Evolutionary conservation across 2,888 invertebrate genomes (phyloP), one percentile per base, ranked within the genome.

Genomic region (Coelopa pilipes): DNA sequence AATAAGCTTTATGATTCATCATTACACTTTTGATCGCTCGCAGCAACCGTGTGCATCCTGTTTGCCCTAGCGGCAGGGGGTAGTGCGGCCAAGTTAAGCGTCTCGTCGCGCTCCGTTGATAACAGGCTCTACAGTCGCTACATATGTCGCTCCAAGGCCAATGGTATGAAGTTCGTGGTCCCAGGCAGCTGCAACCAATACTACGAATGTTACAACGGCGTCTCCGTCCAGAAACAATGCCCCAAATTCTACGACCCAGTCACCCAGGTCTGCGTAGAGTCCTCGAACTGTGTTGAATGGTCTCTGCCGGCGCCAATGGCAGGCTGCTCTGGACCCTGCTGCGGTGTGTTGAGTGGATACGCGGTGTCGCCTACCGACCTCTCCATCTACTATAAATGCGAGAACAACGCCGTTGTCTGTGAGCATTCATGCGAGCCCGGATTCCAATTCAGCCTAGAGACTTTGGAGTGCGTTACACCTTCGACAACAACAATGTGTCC

Each of bases 141-240:
- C 65, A 78, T 86, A 10, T 86, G 85, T 67, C 76, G 76, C 19
- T 72, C 77, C 12, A 84, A 84, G 69, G 15, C 68, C 0, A 75
- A 84, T 73, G 86, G 86, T 34, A 82, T 80, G 72, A 81, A 81
- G 1, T 78, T 82, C 2, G 66, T 86, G n/a, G 84, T 85, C 0
- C 86, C 85, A 1, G 86, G 86, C 24, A 84, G 84, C 70, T 86
- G 85, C 69, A 81, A 81, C 0, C 79, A 81, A 72, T 86, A 80
- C 78, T 86, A 82, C 24, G 82, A 84, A 76, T 86, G 86, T 45
- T n/a, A 80, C 68, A 76, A 77, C 55, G 82, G 81, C 7, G 46
- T 73, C 1, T 81, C 82, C n/a, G 17, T 75, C 3, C 65, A 81
- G 19, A 78, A 67, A 57, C 75, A 70, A 0, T 86, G 85, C 50